Evolutionary conservation across 2,113 vertebrate genomes (phyloP).

Genomic region (Sula dactylatra): DNA sequence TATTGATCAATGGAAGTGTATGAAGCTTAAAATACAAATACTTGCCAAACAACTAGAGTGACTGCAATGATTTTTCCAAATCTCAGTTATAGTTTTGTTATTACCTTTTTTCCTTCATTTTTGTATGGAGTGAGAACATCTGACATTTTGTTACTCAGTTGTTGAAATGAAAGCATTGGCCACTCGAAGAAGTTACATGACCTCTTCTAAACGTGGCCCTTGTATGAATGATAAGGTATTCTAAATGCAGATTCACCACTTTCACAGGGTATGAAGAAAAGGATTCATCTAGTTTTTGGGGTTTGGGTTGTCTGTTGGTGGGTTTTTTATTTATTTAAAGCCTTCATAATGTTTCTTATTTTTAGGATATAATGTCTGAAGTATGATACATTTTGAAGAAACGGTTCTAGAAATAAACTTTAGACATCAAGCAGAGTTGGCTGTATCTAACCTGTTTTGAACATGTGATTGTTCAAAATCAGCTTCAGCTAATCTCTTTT

Average conservation of each 20-base stretch:
- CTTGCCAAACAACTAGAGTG: neutral
- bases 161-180: neutral
- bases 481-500: neutral
- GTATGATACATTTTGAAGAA: neutral
- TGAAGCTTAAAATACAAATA: neutral
- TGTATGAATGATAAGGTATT: neutral
- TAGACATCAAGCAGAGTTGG: neutral
- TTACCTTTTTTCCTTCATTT: neutral
- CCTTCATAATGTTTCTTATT: neutral
- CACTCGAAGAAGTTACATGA: neutral
- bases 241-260: neutral
- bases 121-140: neutral
- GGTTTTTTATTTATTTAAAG: neutral
- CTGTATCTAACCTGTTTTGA: neutral
- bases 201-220: neutral
- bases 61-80: neutral
- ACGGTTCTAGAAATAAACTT: neutral
- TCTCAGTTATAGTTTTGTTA: neutral
- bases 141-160: neutral
- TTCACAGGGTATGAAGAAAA: no score
- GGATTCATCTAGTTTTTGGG: neutral
- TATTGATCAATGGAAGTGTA: neutral
- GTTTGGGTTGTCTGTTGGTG: neutral
- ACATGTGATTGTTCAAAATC: neutral
- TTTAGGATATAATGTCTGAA: neutral